These are phyloP conservation scores for Vanessa tameamea DNA, from an alignment of 1,140 invertebrate genomes.

Conservation along the genomic window DNA sequence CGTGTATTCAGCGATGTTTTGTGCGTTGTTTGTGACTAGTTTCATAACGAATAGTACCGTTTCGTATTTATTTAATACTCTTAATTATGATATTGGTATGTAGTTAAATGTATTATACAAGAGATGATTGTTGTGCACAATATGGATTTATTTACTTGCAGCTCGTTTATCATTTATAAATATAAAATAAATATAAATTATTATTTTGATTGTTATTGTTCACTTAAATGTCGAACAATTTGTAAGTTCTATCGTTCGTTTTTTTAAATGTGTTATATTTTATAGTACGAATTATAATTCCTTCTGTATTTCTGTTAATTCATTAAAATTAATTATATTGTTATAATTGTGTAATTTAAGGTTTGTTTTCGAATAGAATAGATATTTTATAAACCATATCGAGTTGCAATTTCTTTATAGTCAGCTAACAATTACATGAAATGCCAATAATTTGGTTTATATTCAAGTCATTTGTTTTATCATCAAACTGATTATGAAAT, in stretches of 20 bases:
- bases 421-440: background rate
- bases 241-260: conserved; percentile 16
- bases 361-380: conserved; percentile 15
- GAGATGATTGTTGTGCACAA: conserved; percentile 37
- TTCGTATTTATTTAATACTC: conserved; percentile 39
- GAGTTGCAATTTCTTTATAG: conserved; percentile 16
- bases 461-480: background rate
- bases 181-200: conserved; percentile 1
- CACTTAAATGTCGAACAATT: conserved; percentile 9
- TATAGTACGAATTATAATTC: conserved; percentile 27
- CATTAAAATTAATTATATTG: conserved; percentile 9
- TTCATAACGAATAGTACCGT: conserved; percentile 19
- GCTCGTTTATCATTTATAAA: conserved; percentile 18
- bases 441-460: conserved; percentile 5
- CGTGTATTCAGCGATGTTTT: conserved; percentile 8
- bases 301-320: conserved; percentile 14
- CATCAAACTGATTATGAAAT: conserved; percentile 20
- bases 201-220: conserved; percentile 23
- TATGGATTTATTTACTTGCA: conserved; percentile 32
- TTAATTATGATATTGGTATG: conserved; percentile 41
- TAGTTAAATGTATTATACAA: conserved; percentile 25
- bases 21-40: conserved; percentile 28
- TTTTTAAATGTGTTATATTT: conserved; percentile 17
- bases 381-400: conserved; percentile 18
- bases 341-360: conserved; percentile 18